Evolutionary conservation across 2,888 invertebrate species (phyloP).

Genomic region (Stegophylla sp.): DNA sequence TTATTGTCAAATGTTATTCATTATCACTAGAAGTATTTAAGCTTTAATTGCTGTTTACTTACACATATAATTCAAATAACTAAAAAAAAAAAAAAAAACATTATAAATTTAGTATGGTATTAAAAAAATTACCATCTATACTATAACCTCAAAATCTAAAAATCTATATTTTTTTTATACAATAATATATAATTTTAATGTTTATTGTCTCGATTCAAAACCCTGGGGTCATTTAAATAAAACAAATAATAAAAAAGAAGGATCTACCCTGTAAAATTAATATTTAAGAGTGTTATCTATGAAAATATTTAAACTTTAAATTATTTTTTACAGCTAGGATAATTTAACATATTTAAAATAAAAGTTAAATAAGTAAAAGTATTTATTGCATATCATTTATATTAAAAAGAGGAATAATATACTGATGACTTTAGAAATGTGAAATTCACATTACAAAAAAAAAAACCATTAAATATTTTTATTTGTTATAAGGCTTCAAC

Average conservation of each 20-base stretch:
- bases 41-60: background rate
- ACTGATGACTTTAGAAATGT: too few relatives aligned
- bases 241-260: background rate
- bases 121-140: background rate
- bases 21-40: conserved; percentile 17
- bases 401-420: too few relatives aligned
- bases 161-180: background rate
- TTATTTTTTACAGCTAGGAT: background rate
- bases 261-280: conserved; percentile 19
- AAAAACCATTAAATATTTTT: too few relatives aligned
- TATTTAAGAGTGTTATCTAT: background rate
- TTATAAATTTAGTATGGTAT: background rate
- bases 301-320: background rate
- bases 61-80: background rate
- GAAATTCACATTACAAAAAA: too few relatives aligned
- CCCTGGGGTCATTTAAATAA: conserved; percentile 34
- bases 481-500: too few relatives aligned
- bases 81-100: conserved; percentile 1
- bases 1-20: conserved; percentile 42
- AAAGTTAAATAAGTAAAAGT: background rate
- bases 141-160: background rate
- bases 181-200: background rate
- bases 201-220: conserved; percentile 35
- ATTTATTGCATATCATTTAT: too few relatives aligned
- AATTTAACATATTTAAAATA: background rate